Percentiles rank a stretch among this genome's conserved stretches.
Evolutionary conservation across 2,888 invertebrate genomes (phyloP).

Genomic region (Protodeltote pygarga): DNA sequence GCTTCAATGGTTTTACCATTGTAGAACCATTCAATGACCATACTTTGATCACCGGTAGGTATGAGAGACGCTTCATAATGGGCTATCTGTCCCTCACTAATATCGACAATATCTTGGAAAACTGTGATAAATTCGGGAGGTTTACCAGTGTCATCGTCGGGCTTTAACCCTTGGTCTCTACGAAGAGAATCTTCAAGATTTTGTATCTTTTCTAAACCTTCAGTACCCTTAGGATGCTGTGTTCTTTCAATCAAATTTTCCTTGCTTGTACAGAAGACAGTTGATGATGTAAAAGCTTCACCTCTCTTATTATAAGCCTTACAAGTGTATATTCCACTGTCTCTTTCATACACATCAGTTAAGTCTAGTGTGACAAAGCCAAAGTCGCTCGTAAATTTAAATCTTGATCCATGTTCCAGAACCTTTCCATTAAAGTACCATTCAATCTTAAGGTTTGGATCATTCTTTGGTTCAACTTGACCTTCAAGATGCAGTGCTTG

Average conservation of each 20-base stretch:
- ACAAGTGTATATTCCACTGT: conserved; percentile 97
- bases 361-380: conserved; percentile 98
- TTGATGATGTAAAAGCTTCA: conserved; percentile 97
- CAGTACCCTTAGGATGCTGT: conserved; percentile 98
- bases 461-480: conserved; percentile 97
- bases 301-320: conserved; percentile 95
- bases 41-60: conserved; percentile 97
- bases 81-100: conserved; percentile 98
- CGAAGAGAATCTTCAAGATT: conserved; percentile 95
- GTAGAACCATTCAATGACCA: conserved; percentile 98
- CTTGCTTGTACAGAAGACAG: conserved; percentile 93
- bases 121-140: conserved; percentile 96
- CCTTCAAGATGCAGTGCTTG: conserved; percentile 97
- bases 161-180: conserved; percentile 89
- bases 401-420: conserved; percentile 94
- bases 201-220: conserved; percentile 96
- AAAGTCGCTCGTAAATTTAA: conserved; percentile 97
- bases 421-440: conserved; percentile 98
- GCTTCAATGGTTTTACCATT: conserved; percentile 96
- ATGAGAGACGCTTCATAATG: conserved; percentile 99
- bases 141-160: conserved; percentile 92
- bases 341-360: conserved; percentile 96
- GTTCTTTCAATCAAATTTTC: conserved; percentile 94
- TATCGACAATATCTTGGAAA: conserved; percentile 92
- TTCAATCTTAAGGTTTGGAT: conserved; percentile 95